Evolutionary conservation across 2,888 invertebrate genomes (phyloP).

Genomic region (Agrotis ipsilon): DNA sequence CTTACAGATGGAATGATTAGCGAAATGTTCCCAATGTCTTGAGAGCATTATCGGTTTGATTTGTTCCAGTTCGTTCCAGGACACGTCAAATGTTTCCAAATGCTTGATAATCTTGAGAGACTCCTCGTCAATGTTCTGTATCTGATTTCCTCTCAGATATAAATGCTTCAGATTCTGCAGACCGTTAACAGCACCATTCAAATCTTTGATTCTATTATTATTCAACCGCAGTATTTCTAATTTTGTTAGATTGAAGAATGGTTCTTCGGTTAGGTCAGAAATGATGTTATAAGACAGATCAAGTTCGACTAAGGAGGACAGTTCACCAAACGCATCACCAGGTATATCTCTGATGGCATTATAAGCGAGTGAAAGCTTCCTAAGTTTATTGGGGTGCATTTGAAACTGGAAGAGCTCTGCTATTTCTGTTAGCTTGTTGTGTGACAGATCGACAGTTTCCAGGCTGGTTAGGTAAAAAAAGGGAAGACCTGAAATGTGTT

Average conservation of each 20-base stretch:
- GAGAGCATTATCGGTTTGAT: slow-evolving; percentile 78
- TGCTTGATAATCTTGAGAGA: slow-evolving; percentile 82
- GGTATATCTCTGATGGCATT: slow-evolving; percentile 77
- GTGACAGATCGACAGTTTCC: slow-evolving; percentile 78
- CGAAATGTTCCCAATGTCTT: slow-evolving; percentile 84
- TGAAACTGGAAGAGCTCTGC: slow-evolving; percentile 79
- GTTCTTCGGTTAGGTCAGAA: slow-evolving; percentile 77
- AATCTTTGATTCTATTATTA: slow-evolving; percentile 80
- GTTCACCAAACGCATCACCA: slow-evolving; percentile 75
- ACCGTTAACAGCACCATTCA: slow-evolving; percentile 84
- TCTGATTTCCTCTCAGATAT: slow-evolving; percentile 78
- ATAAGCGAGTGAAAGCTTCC: slow-evolving; percentile 73
- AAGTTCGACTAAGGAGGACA: slow-evolving; percentile 77
- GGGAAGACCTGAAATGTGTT: slow-evolving; percentile 72
- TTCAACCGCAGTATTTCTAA: slow-evolving; percentile 77
- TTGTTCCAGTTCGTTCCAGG: slow-evolving; percentile 77
- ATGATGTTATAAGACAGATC: slow-evolving; percentile 82
- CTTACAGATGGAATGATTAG: slow-evolving; percentile 76
- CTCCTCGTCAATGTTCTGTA: slow-evolving; percentile 77
- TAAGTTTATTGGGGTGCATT: slow-evolving; percentile 74
- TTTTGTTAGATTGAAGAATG: slow-evolving; percentile 80
- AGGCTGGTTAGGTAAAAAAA: slow-evolving; percentile 76
- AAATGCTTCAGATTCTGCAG: slow-evolving; percentile 80
- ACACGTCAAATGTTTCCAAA: slow-evolving; percentile 85
- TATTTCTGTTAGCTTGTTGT: slow-evolving; percentile 76